phyloP scores from a whole-genome alignment of 2,888 invertebrate genomes.

The Odiellus spinosus region DNA sequence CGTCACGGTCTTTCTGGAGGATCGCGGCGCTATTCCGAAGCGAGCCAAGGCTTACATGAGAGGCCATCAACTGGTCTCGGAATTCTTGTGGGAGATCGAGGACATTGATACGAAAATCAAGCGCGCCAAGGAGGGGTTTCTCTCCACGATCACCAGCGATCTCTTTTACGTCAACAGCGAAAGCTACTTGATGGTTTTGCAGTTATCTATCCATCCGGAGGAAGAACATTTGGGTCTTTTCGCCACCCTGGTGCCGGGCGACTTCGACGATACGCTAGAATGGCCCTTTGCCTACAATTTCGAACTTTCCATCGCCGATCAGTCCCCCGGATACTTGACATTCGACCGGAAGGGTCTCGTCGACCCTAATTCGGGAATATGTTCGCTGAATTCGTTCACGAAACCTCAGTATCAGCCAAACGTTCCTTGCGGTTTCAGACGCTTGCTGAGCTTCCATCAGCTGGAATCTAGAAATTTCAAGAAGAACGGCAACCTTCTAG shows the following conservation, averaged over 20 bases:
- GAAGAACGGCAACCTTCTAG: conserved; percentile 9
- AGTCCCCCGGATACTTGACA: conserved; percentile 8
- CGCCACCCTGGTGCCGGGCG: conserved; percentile 7
- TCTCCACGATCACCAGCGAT: conserved; percentile 6
- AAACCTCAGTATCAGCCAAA: conserved; percentile 10
- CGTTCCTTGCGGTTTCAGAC: conserved; percentile 14
- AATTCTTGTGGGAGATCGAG: conserved; percentile 19
- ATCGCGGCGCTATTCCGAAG: conserved; percentile 6
- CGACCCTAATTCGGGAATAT: conserved; percentile 10
- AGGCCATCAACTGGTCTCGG: conserved; percentile 21
- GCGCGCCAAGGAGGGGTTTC: conserved; percentile 1
- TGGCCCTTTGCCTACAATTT: conserved; percentile 19
- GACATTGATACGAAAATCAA: conserved; percentile 15
- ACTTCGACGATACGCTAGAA: conserved; percentile 9
- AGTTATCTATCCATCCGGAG: conserved; percentile 5
- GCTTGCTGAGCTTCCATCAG: conserved; percentile 2
- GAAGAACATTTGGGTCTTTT: conserved; percentile 12
- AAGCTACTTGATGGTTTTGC: conserved; percentile 11
- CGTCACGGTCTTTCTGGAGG: conserved; percentile 15
- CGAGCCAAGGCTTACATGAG: conserved; percentile 15
- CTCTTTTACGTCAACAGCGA: conserved; percentile 11
- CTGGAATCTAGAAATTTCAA: conserved; percentile 5
- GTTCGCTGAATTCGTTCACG: conserved; percentile 9
- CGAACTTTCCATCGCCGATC: conserved; percentile 17
- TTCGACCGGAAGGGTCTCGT: conserved; percentile 7